Evolutionary conservation across 1,140 invertebrate species (phyloP), one percentile per base, ranked within the genome.

Genomic region (Apocrypta bakeri): DNA sequence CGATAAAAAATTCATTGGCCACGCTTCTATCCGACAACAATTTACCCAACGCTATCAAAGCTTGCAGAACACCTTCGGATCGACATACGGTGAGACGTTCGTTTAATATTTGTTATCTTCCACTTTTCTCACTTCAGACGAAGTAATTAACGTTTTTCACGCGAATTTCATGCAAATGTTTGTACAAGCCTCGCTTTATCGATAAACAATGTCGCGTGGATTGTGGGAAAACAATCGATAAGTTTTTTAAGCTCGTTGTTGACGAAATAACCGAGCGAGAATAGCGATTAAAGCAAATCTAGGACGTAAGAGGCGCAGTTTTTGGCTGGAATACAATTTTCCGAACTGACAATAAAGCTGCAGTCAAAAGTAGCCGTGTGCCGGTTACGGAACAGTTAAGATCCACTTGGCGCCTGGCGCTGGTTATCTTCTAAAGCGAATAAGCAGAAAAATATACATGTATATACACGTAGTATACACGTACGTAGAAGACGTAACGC

Each of bases 11-110:
- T 25, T 75, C 82, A 9, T 24, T 83, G 69, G 77, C 68, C 21
- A 61, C 82, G 17, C 66, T 79, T 2, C 31, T 79, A 14, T 37
- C 42, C 48, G 81, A 83, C 56, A 79, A 79, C 31, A 78, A 74
- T 27, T n/a, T 82, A 24, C 29, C 63, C 29, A 66, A 48, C 24
- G 66, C 17, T 48, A 82, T 63, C 25, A 25, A 25, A 11, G 33
- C 40, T 2, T 56, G 69, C 14, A 74, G 71, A 37, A 42, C 31
- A 14, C 9, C 79, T 24, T 63, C 72, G 56, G 73, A 42, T 61
- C 63, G 29, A 48, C 73, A 64, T 1, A 33, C 80, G 80, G 80
- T 82, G 71, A 76, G 79, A 29, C 9, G 17, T 9, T 37, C 33
- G 33, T 3, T 3, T 17, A 11, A 48, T 21, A n/a, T n/a, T n/a